Evolutionary conservation across 2,797 vertebrate genomes (phyloP).

Genomic region (Arrhamphus sclerolepis): DNA sequence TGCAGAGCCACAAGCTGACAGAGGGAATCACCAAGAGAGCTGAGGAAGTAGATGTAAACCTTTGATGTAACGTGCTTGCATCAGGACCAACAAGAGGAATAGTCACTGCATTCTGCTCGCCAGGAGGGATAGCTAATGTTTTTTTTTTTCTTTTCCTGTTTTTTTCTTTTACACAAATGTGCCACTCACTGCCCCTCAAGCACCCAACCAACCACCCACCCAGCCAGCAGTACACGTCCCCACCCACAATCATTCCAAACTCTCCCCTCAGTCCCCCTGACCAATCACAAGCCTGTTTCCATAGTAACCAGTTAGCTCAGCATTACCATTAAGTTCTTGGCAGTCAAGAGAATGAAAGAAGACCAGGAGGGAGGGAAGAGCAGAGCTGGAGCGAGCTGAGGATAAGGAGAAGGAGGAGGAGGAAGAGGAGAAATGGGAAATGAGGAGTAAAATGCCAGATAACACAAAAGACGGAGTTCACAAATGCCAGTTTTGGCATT

Average conservation of each 20-base stretch:
- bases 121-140: conserved; percentile 26
- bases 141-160: conserved; percentile 1
- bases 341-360: conserved; percentile 71
- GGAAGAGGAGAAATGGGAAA: conserved; percentile 16
- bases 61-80: conserved; percentile 19
- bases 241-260: conserved; percentile 60
- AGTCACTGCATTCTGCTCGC: conserved; percentile 32
- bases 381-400: conserved; percentile 22
- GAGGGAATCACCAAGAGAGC: conserved; percentile 13
- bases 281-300: conserved; percentile 75
- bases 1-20: conserved; percentile 14
- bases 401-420: conserved; percentile 11
- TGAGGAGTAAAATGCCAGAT: conserved; percentile 54
- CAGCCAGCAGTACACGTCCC: conserved; percentile 42
- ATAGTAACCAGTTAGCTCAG: conserved; percentile 73
- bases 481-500: conserved; percentile 16
- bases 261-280: conserved; percentile 53
- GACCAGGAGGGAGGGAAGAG: conserved; percentile 53
- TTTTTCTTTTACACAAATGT: conserved; percentile 34
- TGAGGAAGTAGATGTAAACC: conserved; percentile 16
- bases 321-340: conserved; percentile 78
- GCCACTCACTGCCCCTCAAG: conserved; percentile 37
- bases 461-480: conserved; percentile 33
- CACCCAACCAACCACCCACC: conserved; percentile 34
- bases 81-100: conserved; percentile 15